These are phyloP conservation scores for Tetraodon nigroviridis DNA, from an alignment of 2,113 vertebrate species.

Conservation along the genomic window DNA sequence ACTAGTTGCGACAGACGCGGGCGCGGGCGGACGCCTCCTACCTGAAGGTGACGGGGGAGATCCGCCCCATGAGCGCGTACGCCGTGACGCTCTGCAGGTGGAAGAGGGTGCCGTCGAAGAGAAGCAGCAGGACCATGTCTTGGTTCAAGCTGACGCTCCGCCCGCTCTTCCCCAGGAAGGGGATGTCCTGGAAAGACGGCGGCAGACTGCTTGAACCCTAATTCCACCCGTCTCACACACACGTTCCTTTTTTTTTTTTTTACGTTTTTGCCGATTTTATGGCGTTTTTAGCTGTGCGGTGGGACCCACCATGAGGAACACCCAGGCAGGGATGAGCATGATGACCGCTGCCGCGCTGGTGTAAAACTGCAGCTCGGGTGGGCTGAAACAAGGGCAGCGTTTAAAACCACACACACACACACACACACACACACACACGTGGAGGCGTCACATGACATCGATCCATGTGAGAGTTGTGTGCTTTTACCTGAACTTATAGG, in stretches of 20 bases:
- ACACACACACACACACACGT: background rate
- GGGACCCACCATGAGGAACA: slow-evolving; percentile 89
- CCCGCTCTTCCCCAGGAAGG: slow-evolving; percentile 77
- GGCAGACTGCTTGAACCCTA: background rate
- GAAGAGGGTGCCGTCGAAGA: slow-evolving; percentile 86
- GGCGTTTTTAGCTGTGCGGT: no score
- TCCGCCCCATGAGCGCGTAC: slow-evolving; percentile 92
- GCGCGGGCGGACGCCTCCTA: slow-evolving; percentile 35
- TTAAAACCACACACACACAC: background rate
- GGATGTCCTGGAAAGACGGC: slow-evolving; percentile 60
- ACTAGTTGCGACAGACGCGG: no score
- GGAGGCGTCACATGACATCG: background rate
- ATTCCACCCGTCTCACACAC: no score
- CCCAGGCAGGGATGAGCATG: slow-evolving; percentile 93
- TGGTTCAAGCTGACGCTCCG: slow-evolving; percentile 80
- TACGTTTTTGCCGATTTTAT: no score
- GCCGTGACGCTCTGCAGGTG: slow-evolving; percentile 95
- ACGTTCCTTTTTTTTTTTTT: no score
- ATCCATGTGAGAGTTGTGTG: background rate
- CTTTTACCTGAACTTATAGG: slow-evolving; percentile 91
- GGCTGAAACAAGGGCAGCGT: slow-evolving; percentile 62
- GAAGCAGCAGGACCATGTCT: slow-evolving; percentile 82
- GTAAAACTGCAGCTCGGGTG: slow-evolving; percentile 93
- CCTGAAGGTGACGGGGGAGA: slow-evolving; percentile 98
- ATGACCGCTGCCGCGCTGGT: slow-evolving; percentile 89